Conservation (phyloP, 2,888 invertebrate species). For the Hypolimnas misippus region DNA sequence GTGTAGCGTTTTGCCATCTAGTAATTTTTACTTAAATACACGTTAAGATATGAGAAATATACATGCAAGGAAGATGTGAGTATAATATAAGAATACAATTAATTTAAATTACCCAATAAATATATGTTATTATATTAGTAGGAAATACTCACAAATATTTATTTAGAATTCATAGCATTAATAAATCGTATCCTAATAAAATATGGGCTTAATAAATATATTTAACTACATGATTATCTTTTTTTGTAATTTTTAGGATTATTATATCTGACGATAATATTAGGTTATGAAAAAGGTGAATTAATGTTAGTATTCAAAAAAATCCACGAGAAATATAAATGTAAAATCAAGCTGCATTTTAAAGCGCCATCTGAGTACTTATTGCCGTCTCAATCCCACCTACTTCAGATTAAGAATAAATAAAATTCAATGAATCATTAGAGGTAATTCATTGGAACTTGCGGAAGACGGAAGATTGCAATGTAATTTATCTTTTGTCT, state of each 20-base stretch:
- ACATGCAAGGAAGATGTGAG: constrained; percentile 11
- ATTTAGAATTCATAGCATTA: no score
- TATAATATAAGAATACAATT: background rate
- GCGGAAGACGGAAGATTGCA: constrained; percentile 52
- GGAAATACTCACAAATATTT: no score
- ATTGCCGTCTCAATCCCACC: background rate
- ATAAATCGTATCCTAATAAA: no score
- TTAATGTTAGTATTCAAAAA: no score
- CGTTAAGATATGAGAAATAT: constrained; percentile 19
- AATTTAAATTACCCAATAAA: background rate
- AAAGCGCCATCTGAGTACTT: background rate
- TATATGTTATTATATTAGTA: no score
- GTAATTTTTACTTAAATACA: constrained; percentile 34
- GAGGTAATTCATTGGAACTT: constrained; percentile 46
- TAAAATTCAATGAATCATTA: constrained; percentile 16
- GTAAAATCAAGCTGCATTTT: no score
- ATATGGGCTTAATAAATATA: no score
- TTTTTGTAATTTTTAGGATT: no score
- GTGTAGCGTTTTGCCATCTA: constrained; percentile 22
- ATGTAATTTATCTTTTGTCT: constrained; percentile 57
- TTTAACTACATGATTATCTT: no score
- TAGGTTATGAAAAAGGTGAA: no score
- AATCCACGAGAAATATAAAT: no score
- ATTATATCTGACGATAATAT: no score
- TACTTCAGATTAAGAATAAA: background rate